phyloP scores from a whole-genome alignment of 2,113 vertebrate species.

The Dolichotis patagonum region DNA sequence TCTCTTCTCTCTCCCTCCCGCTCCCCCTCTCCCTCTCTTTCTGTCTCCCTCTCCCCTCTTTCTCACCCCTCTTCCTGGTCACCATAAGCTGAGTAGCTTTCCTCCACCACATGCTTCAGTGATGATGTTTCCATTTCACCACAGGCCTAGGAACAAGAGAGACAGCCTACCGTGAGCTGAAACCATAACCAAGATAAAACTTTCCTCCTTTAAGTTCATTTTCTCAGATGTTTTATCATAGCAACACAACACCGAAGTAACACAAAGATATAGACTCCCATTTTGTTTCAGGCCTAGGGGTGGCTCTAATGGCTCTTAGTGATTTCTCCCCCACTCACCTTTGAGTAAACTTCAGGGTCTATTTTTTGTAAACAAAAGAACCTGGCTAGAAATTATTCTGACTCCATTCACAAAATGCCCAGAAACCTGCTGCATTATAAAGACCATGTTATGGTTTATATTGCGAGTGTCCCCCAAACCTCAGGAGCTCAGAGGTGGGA shows the following conservation, averaged over 20 bases:
- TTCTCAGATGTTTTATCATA: background rate
- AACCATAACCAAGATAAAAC: background rate
- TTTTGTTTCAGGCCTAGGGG: background rate
- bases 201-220: background rate
- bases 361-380: background rate
- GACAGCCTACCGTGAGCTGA: background rate
- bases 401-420: background rate
- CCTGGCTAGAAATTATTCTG: background rate
- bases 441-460: background rate
- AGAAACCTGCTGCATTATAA: background rate
- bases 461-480: background rate
- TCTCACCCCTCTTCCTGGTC: background rate
- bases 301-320: background rate
- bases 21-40: background rate
- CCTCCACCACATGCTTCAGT: background rate
- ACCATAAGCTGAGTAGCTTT: background rate
- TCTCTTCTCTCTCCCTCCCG: background rate
- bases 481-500: background rate
- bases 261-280: background rate
- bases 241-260: background rate
- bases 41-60: background rate
- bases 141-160: background rate
- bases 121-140: background rate
- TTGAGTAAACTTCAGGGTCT: background rate
- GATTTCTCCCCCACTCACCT: background rate